Evolutionary conservation across 2,888 invertebrate genomes (phyloP).

Genomic region (Zootermopsis nevadensis): DNA sequence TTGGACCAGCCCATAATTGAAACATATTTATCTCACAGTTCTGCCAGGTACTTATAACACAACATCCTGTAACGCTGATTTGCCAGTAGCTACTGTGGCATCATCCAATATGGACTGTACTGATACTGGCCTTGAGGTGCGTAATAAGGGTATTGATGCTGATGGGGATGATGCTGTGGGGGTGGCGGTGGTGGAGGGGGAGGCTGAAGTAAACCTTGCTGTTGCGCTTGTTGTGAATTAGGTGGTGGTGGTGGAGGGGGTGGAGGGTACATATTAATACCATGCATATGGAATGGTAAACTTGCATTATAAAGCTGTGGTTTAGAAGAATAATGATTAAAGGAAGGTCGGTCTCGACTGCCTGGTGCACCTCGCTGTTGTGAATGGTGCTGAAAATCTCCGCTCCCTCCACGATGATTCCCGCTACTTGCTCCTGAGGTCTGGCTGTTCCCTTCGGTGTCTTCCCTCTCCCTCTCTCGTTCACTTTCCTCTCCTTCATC

Average conservation of each 20-base stretch:
- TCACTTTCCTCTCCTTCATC: constrained; percentile 45
- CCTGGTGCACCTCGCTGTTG: constrained; percentile 25
- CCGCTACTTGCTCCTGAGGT: background rate
- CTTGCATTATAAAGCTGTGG: constrained; percentile 56
- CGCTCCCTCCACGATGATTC: constrained; percentile 27
- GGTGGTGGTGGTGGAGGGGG: constrained; percentile 54
- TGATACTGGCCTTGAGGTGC: constrained; percentile 49
- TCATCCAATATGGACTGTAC: constrained; percentile 53
- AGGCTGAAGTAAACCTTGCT: constrained; percentile 49
- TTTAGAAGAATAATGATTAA: constrained; percentile 57
- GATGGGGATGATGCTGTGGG: constrained; percentile 47
- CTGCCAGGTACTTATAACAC: background rate
- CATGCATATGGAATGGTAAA: constrained; percentile 55
- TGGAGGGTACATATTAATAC: constrained; percentile 53
- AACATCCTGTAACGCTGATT: too few species aligned
- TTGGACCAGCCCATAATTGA: background rate
- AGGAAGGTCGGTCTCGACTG: constrained; percentile 54
- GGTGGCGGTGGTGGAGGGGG: constrained; percentile 54
- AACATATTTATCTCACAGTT: background rate
- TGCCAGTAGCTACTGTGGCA: constrained; percentile 49
- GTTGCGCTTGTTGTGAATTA: constrained; percentile 30
- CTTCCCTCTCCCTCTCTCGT: constrained; percentile 38
- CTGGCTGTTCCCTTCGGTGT: constrained; percentile 24
- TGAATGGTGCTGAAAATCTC: constrained; percentile 35
- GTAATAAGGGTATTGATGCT: constrained; percentile 49